A percentile compares a stretch with the other conserved stretches of the same genome.
Conservation (phyloP, 2,797 vertebrate species). For the Pyrocephalus nanus region DNA sequence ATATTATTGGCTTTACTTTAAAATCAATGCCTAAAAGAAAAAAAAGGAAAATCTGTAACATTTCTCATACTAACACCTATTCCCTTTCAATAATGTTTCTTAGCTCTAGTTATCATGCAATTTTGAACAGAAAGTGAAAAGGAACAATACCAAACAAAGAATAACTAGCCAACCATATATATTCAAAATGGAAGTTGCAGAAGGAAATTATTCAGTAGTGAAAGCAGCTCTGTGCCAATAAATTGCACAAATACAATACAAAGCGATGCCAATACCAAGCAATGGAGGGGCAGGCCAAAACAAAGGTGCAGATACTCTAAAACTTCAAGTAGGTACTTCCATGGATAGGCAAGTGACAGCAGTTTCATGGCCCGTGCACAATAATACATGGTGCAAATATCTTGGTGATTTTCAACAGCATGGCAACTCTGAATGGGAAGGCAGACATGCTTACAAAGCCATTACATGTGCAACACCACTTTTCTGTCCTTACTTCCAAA, state of each 20-base stretch:
- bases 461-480: neutral
- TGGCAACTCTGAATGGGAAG: neutral
- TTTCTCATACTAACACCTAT: neutral
- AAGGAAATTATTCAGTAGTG: neutral
- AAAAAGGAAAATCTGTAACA: slow-evolving; percentile 22
- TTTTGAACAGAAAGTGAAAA: slow-evolving; percentile 4
- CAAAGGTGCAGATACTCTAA: neutral
- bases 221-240: neutral
- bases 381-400: neutral
- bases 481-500: neutral
- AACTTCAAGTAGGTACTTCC: neutral
- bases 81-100: neutral
- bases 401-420: neutral
- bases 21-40: slow-evolving; percentile 76
- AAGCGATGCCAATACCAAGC: neutral
- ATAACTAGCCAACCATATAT: neutral
- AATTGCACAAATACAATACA: neutral
- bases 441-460: neutral
- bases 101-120: neutral
- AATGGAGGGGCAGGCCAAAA: neutral
- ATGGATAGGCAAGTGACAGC: neutral
- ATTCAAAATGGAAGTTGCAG: neutral
- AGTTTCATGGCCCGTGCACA: neutral
- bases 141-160: neutral
- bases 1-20: slow-evolving; percentile 69